These are phyloP conservation scores for Poecilia picta DNA, from an alignment of 2,797 vertebrate genomes.

Conservation along the genomic window DNA sequence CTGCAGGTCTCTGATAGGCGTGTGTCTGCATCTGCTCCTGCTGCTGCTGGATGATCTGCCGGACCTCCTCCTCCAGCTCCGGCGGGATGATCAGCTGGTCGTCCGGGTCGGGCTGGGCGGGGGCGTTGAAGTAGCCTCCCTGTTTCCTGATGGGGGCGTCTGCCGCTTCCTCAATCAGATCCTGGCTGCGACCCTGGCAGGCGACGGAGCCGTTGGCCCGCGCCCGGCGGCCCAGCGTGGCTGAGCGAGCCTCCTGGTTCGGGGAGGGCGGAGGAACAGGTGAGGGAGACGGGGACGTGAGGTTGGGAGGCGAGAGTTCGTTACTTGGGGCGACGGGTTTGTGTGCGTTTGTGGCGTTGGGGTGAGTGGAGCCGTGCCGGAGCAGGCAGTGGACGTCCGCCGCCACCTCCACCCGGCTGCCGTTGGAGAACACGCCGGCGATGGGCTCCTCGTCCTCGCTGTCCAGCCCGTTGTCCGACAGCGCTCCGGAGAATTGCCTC, in stretches of 20 bases:
- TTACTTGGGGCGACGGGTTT: constrained; percentile 19
- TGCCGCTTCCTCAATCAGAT: constrained; percentile 90
- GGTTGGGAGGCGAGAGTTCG: constrained; percentile 31
- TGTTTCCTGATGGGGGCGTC: constrained; percentile 89
- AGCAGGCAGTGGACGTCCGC: constrained; percentile 91
- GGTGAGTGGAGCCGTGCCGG: constrained; percentile 47
- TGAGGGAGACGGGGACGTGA: constrained; percentile 38
- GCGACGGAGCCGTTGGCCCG: constrained; percentile 93
- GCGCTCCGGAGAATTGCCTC: constrained; percentile 91
- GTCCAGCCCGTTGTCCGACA: constrained; percentile 96
- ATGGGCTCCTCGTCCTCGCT: constrained; percentile 97
- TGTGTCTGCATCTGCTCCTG: constrained; percentile 73
- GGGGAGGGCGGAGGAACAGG: constrained; percentile 73
- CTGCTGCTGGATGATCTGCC: constrained; percentile 93
- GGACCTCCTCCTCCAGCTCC: constrained; percentile 97
- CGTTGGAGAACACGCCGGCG: constrained; percentile 94
- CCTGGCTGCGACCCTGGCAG: constrained; percentile 90
- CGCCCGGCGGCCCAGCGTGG: constrained; percentile 78
- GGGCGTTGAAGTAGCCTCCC: constrained; percentile 95
- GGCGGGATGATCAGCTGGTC: constrained; percentile 98
- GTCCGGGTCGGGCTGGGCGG: constrained; percentile 93
- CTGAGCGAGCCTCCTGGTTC: constrained; percentile 48
- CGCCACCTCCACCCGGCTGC: constrained; percentile 94
- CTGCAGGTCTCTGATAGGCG: constrained; percentile 75
- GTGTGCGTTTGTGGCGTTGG: constrained; percentile 22